Conservation (phyloP, 2,888 invertebrate genomes). For the Crematogaster levior region DNA sequence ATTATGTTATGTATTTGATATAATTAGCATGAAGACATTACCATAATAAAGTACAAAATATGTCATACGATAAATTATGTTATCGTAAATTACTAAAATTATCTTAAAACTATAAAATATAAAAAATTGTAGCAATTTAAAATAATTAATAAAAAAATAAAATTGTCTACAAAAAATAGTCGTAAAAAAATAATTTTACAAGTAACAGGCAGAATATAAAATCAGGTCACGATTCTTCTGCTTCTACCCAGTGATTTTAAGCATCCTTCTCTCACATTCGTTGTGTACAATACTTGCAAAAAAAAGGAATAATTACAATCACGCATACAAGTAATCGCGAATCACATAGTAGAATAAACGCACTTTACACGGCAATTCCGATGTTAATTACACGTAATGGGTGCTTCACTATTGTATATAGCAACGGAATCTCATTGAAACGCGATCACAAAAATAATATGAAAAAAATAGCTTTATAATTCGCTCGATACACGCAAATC, state of each 20-base stretch:
- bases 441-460: not conserved
- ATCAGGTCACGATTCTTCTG: not conserved
- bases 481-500: not conserved
- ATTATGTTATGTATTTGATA: too few species aligned
- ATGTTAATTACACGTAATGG: not conserved
- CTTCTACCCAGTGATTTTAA: not conserved
- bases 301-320: not conserved
- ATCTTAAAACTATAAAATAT: too few species aligned
- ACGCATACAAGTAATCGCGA: not conserved
- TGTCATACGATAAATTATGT: too few species aligned
- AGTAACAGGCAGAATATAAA: not conserved
- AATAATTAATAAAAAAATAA: too few species aligned
- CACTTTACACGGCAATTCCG: not conserved
- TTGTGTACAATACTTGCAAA: not conserved
- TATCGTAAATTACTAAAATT: too few species aligned
- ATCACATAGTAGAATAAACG: conserved; percentile 5
- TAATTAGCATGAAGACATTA: too few species aligned
- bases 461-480: not conserved
- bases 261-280: not conserved
- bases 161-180: not conserved
- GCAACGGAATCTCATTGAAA: not conserved
- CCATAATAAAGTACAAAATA: too few species aligned
- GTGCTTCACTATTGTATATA: not conserved
- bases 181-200: not conserved
- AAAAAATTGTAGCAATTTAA: too few species aligned